Conservation (phyloP, 2,113 vertebrate species). For the Etheostoma spectabile region DNA sequence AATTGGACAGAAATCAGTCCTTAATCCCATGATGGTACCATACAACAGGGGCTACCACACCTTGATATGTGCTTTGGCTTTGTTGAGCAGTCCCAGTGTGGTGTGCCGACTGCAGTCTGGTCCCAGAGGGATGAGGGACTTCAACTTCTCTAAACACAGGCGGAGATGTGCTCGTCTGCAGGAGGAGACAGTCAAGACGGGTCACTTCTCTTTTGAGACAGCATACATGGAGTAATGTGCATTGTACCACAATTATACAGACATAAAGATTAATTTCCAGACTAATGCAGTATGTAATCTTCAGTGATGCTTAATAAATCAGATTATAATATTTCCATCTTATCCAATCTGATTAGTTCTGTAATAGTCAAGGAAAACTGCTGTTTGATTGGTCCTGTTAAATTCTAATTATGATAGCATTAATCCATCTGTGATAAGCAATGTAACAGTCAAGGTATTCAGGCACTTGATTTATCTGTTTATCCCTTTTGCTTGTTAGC, state of each 20-base stretch:
- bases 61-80: conserved; percentile 98
- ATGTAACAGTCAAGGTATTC: conserved; percentile 23
- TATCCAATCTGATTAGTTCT: conserved; percentile 26
- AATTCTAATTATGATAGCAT: conserved; percentile 8
- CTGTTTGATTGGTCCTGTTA: conserved; percentile 20
- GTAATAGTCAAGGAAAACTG: conserved; percentile 3
- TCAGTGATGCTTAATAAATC: conserved; percentile 16
- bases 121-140: conserved; percentile 96
- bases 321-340: conserved; percentile 21
- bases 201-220: conserved; percentile 20
- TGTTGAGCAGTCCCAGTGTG: conserved; percentile 96
- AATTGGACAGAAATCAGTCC: not conserved
- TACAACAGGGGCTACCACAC: conserved; percentile 72
- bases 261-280: conserved; percentile 7
- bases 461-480: conserved; percentile 40
- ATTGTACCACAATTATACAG: not conserved
- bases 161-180: conserved; percentile 95
- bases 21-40: not conserved
- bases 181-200: conserved; percentile 30
- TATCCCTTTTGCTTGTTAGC: conserved; percentile 35
- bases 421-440: conserved; percentile 24
- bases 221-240: conserved; percentile 6
- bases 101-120: conserved; percentile 95
- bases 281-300: conserved; percentile 18
- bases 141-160: conserved; percentile 95